Percentiles rank a stretch among this genome's conserved stretches.
These are phyloP conservation scores for Climacteris rufus DNA, from an alignment of 2,113 vertebrate genomes.

Conservation along the genomic window DNA sequence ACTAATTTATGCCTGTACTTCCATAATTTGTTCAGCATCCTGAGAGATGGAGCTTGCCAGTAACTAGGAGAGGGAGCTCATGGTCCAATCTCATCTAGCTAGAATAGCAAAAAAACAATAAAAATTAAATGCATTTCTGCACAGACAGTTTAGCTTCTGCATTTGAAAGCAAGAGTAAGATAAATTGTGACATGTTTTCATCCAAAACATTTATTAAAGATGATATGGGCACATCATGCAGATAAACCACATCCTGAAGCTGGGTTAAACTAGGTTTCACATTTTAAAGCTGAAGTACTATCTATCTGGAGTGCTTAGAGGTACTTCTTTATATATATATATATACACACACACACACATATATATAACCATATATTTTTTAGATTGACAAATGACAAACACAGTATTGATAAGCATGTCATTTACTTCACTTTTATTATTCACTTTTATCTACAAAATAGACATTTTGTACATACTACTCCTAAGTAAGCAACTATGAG, in stretches of 20 bases:
- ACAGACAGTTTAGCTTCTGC: neutral
- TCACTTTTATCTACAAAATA: constrained; percentile 43
- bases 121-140: neutral
- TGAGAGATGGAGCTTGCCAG: neutral
- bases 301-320: neutral
- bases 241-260: neutral
- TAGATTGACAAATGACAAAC: neutral
- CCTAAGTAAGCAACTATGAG: neutral
- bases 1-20: neutral
- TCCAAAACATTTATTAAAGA: neutral
- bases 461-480: neutral
- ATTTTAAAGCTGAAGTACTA: neutral
- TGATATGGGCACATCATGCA: neutral
- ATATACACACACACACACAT: too few species aligned
- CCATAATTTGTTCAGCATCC: neutral
- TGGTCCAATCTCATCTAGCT: neutral
- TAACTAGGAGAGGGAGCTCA: neutral
- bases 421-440: constrained; percentile 45
- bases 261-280: neutral
- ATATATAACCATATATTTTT: too few species aligned
- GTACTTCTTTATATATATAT: neutral
- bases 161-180: neutral
- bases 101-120: neutral
- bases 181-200: neutral
- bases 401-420: neutral